These are phyloP conservation scores for Brachionus calyciflorus DNA, from an alignment of 1,140 invertebrate species.

Conservation along the genomic window DNA sequence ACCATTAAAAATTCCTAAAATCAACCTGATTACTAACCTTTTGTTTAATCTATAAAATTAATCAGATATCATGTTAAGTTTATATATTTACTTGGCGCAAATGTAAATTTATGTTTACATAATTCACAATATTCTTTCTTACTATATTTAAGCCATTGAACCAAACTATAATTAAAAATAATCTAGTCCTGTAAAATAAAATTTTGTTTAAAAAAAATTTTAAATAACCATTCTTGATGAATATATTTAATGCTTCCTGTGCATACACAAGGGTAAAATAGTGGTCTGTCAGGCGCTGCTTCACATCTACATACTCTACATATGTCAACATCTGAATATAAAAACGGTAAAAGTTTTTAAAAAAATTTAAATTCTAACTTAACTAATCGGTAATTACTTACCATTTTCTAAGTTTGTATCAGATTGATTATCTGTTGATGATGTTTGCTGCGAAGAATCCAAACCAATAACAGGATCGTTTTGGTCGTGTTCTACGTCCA, in stretches of 20 bases:
- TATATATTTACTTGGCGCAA: conserved; percentile 76
- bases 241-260: conserved; percentile 98
- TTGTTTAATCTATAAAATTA: too few relatives aligned
- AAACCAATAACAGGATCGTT: conserved; percentile 19
- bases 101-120: conserved; percentile 94
- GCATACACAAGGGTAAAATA: conserved; percentile 97
- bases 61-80: too few relatives aligned
- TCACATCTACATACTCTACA: conserved; percentile 96
- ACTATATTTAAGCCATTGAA: conserved; percentile 77
- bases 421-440: background rate
- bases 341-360: too few relatives aligned
- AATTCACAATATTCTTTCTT: conserved; percentile 98
- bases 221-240: conserved; percentile 73
- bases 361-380: background rate
- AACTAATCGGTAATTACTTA: too few relatives aligned
- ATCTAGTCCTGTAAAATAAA: too few relatives aligned
- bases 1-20: too few relatives aligned
- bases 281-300: conserved; percentile 74
- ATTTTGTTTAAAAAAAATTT: background rate
- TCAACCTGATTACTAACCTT: too few relatives aligned
- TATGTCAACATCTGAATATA: conserved; percentile 69
- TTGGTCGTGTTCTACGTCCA: background rate
- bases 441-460: conserved; percentile 10
- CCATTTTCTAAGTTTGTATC: too few relatives aligned
- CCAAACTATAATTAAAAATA: conserved; percentile 58